Base-by-base conservation (phyloP, 2,797 vertebrate species). In the Eulemur mongoz region DNA sequence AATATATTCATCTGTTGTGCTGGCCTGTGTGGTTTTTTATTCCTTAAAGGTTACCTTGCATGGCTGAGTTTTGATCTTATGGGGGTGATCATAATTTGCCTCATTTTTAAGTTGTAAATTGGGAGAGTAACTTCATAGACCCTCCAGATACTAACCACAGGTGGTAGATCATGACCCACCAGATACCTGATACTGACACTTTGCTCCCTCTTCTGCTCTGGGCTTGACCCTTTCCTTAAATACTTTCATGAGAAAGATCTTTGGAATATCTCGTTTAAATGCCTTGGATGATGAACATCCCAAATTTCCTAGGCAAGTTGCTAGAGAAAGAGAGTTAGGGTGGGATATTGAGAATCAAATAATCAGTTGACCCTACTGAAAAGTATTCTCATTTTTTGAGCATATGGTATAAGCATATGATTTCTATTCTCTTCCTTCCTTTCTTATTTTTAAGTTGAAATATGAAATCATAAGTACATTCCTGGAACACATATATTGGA, bases 61-160 rank as follows among this genome's bases (percentile, higher is more conserved):
- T 79, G 20, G 3, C 48, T 79, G 40, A 93, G 12, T 85, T 93
- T 94, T 91, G 15, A 69, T 78, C 32, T 88, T 85, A 69, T 38
- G 40, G 67, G 27, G 14, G 1, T 2, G 82, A 52, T 84, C 30
- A 43, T 82, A 88, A 88, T 78, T 93, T 94, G 59, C 7, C 35
- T 78, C 14, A 52, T 80, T 95, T 90, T 96, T 88, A 43, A 93
- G 5, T 61, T 54, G 27, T 9, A 85, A 89, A 85, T 61, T 57
- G 7, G 27, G 32, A 93, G 2, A 1, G 0, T 81, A 25, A 65
- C 5, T 89, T 91, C 61, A 78, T 27, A 70, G 83, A 40, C 10
- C 0, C 11, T 5, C 23, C 43, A 87, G n/a, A 40, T 40, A 40
- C 38, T 40, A 40, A 40, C 38, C 38, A 65, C 5, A 61, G 6